Conservation (phyloP, 2,888 invertebrate genomes). For the Eupithecia subfuscata region DNA sequence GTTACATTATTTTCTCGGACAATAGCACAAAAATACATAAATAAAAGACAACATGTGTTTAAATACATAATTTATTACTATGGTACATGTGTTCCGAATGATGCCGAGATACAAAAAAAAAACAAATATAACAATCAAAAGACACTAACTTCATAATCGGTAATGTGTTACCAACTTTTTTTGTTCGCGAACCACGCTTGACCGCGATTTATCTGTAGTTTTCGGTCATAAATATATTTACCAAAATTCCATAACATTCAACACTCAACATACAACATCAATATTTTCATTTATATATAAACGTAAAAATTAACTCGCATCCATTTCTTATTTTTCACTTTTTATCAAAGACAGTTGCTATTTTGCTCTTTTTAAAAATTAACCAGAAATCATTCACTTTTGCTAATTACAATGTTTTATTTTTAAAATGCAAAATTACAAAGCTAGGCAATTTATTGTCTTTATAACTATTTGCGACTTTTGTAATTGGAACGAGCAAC, state of each 20-base stretch:
- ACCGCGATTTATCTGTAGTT: slow-evolving; percentile 46
- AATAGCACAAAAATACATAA: not conserved
- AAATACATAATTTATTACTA: slow-evolving; percentile 84
- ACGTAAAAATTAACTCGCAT: slow-evolving; percentile 80
- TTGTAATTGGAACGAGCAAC: slow-evolving; percentile 35
- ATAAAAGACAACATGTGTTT: slow-evolving; percentile 52
- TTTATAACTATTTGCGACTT: slow-evolving; percentile 19
- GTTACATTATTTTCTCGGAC: no score
- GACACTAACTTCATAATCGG: slow-evolving; percentile 50
- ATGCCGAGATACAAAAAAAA: slow-evolving; percentile 61
- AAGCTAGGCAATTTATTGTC: slow-evolving; percentile 51
- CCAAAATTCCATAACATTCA: slow-evolving; percentile 60
- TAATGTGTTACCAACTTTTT: slow-evolving; percentile 31
- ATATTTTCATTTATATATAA: slow-evolving; percentile 70
- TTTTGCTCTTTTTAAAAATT: slow-evolving; percentile 44
- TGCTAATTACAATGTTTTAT: slow-evolving; percentile 21
- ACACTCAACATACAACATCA: slow-evolving; percentile 61
- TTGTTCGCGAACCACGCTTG: slow-evolving; percentile 56
- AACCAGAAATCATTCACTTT: slow-evolving; percentile 25
- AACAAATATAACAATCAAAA: slow-evolving; percentile 40
- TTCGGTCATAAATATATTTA: slow-evolving; percentile 56
- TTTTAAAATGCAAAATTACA: slow-evolving; percentile 36
- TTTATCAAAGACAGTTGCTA: slow-evolving; percentile 66
- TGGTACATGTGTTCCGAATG: slow-evolving; percentile 79
- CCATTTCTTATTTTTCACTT: slow-evolving; percentile 59